These are phyloP conservation scores for Centropus unirufus DNA, from an alignment of 2,113 vertebrate genomes.

Conservation along the genomic window DNA sequence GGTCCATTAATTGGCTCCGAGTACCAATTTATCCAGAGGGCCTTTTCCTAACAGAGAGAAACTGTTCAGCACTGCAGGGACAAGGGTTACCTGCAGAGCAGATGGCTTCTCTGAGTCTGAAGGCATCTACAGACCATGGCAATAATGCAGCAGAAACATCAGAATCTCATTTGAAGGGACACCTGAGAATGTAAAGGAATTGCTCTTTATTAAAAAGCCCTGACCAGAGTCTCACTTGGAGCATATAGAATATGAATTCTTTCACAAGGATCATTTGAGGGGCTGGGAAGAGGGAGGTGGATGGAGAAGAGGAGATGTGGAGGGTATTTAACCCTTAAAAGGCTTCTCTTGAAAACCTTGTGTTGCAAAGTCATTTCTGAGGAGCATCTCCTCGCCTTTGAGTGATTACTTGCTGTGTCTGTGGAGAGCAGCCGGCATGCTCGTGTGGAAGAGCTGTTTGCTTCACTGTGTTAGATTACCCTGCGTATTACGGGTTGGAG, in stretches of 20 bases:
- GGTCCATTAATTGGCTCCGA: slow-evolving; percentile 26
- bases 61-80: background rate
- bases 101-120: slow-evolving; percentile 35
- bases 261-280: background rate
- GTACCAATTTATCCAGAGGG: slow-evolving; percentile 11
- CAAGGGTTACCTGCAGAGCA: slow-evolving; percentile 15
- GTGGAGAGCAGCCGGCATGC: background rate
- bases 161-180: slow-evolving; percentile 47
- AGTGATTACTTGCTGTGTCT: background rate
- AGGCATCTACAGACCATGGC: slow-evolving; percentile 31
- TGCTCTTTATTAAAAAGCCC: slow-evolving; percentile 57
- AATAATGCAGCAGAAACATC: slow-evolving; percentile 40
- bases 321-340: slow-evolving; percentile 42
- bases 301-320: background rate
- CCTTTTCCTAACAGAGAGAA: slow-evolving; percentile 35
- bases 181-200: slow-evolving; percentile 54
- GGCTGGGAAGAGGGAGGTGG: background rate
- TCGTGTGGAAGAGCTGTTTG: background rate
- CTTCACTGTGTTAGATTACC: background rate
- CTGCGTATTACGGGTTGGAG: background rate
- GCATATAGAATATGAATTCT: background rate
- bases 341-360: background rate
- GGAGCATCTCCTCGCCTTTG: background rate
- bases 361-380: background rate
- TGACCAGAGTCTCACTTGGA: slow-evolving; percentile 17